A percentile compares a stretch with the other conserved stretches of the same genome.
phyloP scores from a whole-genome alignment of 2,888 invertebrate species.

The Girardia tigrina region DNA sequence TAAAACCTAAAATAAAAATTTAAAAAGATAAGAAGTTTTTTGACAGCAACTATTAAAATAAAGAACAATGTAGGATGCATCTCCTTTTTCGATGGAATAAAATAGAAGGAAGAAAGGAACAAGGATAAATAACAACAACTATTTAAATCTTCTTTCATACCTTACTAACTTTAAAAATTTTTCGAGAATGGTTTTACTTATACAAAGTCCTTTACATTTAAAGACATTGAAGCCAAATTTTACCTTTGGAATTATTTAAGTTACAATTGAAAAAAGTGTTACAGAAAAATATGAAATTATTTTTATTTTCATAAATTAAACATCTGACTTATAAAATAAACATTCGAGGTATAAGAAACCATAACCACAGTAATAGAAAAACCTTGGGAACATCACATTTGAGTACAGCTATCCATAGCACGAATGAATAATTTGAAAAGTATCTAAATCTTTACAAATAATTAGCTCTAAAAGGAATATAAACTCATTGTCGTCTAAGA shows the following conservation, averaged over 20 bases:
- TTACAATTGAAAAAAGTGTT: neutral
- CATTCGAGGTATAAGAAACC: neutral
- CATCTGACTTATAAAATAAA: neutral
- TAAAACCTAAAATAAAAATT: too few relatives aligned
- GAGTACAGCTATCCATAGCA: neutral
- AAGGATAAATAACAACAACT: too few relatives aligned
- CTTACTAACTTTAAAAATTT: neutral
- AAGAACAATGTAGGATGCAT: too few relatives aligned
- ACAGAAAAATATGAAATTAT: neutral
- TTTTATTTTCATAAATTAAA: neutral
- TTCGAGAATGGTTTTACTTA: neutral
- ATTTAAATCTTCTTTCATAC: too few relatives aligned
- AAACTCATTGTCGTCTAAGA: neutral
- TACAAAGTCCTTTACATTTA: too few relatives aligned
- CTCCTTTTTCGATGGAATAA: too few relatives aligned
- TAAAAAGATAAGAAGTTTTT: too few relatives aligned
- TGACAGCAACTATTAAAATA: too few relatives aligned
- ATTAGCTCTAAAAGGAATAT: neutral
- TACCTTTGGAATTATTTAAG: neutral
- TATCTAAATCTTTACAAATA: conserved; percentile 18
- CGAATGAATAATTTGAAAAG: neutral
- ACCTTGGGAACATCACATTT: neutral
- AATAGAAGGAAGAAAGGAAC: too few relatives aligned
- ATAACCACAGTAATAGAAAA: neutral
- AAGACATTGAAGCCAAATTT: too few relatives aligned